Evolutionary conservation across 2,797 vertebrate genomes (phyloP), one percentile per base, ranked within the genome.

Genomic region (Hapalemur alaotrensis): DNA sequence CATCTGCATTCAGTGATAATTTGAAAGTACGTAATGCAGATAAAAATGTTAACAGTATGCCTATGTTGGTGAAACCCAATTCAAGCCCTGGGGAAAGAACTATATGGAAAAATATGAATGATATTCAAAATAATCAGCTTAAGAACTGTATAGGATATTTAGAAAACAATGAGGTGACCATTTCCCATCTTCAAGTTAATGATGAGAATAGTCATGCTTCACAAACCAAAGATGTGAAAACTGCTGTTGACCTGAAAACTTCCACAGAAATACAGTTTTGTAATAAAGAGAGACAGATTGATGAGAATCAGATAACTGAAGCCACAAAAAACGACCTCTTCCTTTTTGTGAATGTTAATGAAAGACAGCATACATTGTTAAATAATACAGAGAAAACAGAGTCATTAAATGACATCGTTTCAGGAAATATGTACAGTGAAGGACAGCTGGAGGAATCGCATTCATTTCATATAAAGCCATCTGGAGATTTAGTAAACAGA

Each of bases 401-500:
- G 50, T 97, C 73, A 20, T 78, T 96, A 97, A 97, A 57, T 82
- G 94, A 81, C 92, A 91, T 85, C 12, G 81, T 96, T 97, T 97
- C 98, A 97, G 98, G 85, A 97, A 98, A 87, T 92, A 98, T 97
- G 89, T 95, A 95, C 97, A 89, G 89, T 95, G 98, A 98, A 97
- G 98, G 97, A 95, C 97, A 96, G 97, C 96, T 97, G 95, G 97
- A 98, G 97, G 98, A 98, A 95, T 95, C 97, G 59, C 95, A 89
- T 91, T 97, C 98, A 93, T 98, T 98, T 97, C 97, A 95, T 95
- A 97, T 93, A 97, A 97, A 72, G 91, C 96, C 98, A 98, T 97
- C 97, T 98, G 97, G 97, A 96, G 43, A 96, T 98, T 97, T 97
- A 97, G 97, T 98, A 98, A 98, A 97, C 48, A 97, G 81, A 96